Evolutionary conservation across 2,888 invertebrate genomes (phyloP), one percentile per base, ranked within the genome.

Genomic region (Carterocephalus palaemon): DNA sequence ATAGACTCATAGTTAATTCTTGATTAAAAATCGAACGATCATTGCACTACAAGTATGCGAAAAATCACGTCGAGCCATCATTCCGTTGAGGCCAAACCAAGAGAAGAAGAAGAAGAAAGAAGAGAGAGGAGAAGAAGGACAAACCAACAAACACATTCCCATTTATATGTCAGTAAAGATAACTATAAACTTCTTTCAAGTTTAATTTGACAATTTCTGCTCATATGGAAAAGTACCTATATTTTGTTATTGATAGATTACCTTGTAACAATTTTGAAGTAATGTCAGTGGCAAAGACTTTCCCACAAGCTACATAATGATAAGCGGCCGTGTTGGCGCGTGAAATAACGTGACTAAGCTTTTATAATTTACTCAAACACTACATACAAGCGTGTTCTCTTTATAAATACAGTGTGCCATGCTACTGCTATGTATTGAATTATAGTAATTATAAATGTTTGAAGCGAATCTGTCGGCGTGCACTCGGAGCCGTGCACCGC

Each of bases 401-500:
- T 9, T 19, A 17, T 3, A 5, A 2, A 15, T 31, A 7, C 4
- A 5, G 12, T 5, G 5, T 6, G 3, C 19, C 3, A 34, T 22
- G 15, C 5, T 6, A 2, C 19, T 28, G 20, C 20, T 41, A 17
- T 17, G 3, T 23, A 19, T 26, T 32, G 23, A 16, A 19, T n/a
- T 17, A 7, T 16, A 6, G 17, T n/a, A 15, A 31, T 15, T 5
- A 15, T 2, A 9, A 10, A n/a, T n/a, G n/a, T n/a, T n/a, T n/a
- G n/a, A n/a, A n/a, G n/a, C n/a, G n/a, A n/a, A n/a, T 33, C 17
- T 6, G 41, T 41, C 24, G 24, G 16, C 16, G 23, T 22, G 13
- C 19, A 19, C 20, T 29, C 24, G 8, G 24, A 4, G 24, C 20
- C 20, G 22, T 31, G 23, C 23, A 40, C 17, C 20, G 8, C 29